Conservation (phyloP, 2,113 vertebrate genomes). For the Muntiacus muntjak region DNA sequence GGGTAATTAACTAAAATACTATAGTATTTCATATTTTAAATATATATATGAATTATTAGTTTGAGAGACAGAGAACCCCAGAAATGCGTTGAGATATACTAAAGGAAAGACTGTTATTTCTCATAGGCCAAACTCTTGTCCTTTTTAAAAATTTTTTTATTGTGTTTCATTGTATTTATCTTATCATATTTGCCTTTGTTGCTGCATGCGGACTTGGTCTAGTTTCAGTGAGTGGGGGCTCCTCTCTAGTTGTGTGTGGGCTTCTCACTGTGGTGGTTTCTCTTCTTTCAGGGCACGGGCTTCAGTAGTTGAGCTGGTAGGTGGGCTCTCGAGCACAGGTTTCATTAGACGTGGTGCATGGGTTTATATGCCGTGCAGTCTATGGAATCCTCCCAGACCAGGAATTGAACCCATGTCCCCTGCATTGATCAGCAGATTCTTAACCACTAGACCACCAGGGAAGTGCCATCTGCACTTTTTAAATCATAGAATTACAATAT, state of each 20-base stretch:
- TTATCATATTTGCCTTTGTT: background rate
- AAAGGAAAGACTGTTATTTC: background rate
- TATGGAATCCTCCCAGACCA: background rate
- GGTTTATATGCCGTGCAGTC: background rate
- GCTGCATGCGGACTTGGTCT: background rate
- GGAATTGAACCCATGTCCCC: background rate
- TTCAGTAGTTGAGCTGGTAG: background rate
- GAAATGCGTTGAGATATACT: background rate
- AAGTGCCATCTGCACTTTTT: background rate
- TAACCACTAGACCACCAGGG: background rate
- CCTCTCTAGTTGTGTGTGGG: background rate
- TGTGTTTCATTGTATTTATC: background rate
- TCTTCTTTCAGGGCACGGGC: background rate
- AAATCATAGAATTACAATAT: background rate
- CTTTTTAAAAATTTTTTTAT: background rate
- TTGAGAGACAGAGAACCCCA: background rate
- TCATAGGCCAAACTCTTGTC: background rate
- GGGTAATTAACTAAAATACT: background rate
- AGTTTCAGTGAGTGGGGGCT: background rate
- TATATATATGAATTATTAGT: background rate
- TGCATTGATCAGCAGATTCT: background rate
- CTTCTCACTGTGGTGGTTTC: background rate
- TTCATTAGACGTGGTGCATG: background rate
- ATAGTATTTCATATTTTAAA: background rate
- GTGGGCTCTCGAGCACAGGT: background rate